phyloP scores from a whole-genome alignment of 1,140 invertebrate species.

The Dufourea novaeangliae region DNA sequence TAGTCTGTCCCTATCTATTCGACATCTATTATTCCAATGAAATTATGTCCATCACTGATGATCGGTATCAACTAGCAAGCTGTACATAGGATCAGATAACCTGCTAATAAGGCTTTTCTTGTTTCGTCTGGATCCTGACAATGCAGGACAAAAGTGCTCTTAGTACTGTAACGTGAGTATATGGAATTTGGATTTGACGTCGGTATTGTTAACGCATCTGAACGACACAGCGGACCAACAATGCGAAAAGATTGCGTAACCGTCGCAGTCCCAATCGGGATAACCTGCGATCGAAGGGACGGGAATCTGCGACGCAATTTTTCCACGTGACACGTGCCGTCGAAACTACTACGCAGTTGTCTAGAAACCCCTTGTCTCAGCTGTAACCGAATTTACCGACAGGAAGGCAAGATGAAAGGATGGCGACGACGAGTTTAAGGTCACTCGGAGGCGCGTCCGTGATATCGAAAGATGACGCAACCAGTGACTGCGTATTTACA shows the following conservation, averaged over 20 bases:
- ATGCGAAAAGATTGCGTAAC: neutral
- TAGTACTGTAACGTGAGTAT: neutral
- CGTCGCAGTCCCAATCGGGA: neutral
- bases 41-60: too few species aligned
- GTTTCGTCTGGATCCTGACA: neutral
- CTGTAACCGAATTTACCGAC: neutral
- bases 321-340: neutral
- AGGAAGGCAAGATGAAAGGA: too few species aligned
- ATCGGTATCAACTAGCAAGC: too few species aligned
- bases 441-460: neutral
- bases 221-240: too few species aligned
- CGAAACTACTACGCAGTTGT: slow-evolving; percentile 10
- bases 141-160: neutral
- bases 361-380: neutral
- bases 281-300: neutral
- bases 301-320: neutral
- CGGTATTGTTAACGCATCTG: too few species aligned
- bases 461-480: neutral
- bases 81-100: neutral
- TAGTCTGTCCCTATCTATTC: too few species aligned
- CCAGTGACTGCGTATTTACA: slow-evolving; percentile 2
- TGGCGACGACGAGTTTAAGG: neutral
- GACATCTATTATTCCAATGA: too few species aligned
- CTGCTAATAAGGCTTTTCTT: neutral
- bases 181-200: too few species aligned